A percentile compares a stretch with the other conserved stretches of the same genome.
Evolutionary conservation across 2,113 vertebrate species (phyloP).

Genomic region (Gobio gobio): DNA sequence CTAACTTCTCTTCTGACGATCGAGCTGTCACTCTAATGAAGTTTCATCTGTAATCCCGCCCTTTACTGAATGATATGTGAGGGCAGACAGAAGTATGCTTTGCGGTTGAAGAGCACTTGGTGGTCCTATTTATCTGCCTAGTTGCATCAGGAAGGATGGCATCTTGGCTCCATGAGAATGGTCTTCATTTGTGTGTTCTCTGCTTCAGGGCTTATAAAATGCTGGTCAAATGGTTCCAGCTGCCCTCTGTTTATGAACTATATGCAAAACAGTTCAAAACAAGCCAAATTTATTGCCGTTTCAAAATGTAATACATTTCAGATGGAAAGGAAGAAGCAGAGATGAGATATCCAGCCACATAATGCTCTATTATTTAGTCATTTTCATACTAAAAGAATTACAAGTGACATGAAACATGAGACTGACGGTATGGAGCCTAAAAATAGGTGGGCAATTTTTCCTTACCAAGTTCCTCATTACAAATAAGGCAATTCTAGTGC

Average conservation of each 20-base stretch:
- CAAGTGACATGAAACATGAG: conserved; percentile 50
- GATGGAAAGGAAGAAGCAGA: not conserved
- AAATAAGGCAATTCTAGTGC: conserved; percentile 41
- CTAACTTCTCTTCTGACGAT: conserved; percentile 52
- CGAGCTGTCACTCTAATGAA: conserved; percentile 65
- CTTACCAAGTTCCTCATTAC: conserved; percentile 51
- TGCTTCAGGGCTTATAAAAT: not conserved
- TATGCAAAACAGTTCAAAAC: conserved; percentile 33
- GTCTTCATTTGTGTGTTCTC: not conserved
- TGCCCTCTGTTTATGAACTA: conserved; percentile 13
- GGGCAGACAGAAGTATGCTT: conserved; percentile 8
- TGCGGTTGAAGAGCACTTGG: not conserved
- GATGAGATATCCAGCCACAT: conserved; percentile 22
- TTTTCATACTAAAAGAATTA: conserved; percentile 47
- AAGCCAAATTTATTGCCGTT: not conserved
- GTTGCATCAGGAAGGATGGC: conserved; percentile 29
- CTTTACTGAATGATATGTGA: conserved; percentile 60
- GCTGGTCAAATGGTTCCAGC: conserved; percentile 8
- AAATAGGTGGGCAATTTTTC: conserved; percentile 53
- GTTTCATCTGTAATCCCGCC: conserved; percentile 65
- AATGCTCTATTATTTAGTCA: conserved; percentile 18
- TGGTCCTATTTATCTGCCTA: conserved; percentile 39
- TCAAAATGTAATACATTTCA: conserved; percentile 15
- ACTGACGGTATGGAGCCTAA: conserved; percentile 49
- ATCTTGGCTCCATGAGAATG: not conserved